Evolutionary conservation across 2,113 vertebrate species (phyloP), one percentile per base, ranked within the genome.

Genomic region (Halcyon senegalensis): DNA sequence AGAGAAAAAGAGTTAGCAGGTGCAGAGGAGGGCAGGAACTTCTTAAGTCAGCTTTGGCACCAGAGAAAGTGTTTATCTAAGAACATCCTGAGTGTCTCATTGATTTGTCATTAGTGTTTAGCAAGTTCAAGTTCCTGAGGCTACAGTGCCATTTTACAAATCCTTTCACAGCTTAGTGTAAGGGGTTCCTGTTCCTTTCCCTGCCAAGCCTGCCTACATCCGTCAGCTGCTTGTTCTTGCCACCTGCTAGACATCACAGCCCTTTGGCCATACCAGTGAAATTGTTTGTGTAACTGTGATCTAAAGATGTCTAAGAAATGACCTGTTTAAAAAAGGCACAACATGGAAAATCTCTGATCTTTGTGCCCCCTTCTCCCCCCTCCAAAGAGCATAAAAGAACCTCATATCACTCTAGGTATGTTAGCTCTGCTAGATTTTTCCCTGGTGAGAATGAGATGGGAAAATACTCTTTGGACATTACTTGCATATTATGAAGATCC

Each of bases 81-180:
- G 90, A 96, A 64, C 73, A 92, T 92, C 76, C 76, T 67, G 83
- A 94, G 60, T 70, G 50, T 79, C 35, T 94, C 51, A 89, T 67
- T 96, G 88, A 90, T 94, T 94, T 94, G 60, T 87, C 60, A 43
- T 84, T 84, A 92, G 56, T 0, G 2, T 84, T 95, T 59, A 90
- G 63, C 72, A 92, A 64, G 82, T 92, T 96, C 83, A 83, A 53
- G 89, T 84, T 95, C 83, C 83, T 84, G 83, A 95, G 79, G 46
- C 16, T 94, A 76, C 86, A 92, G 79, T 66, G 90, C 70, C 50
- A 92, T 86, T 95, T 95, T 90, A 58, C 50, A 96, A 92, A 92
- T 92, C 83, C n/a, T 94, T 95, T 96, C 92, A 92, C 31, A 90
- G 75, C 79, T 88, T 75, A 93, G 63, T 66, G 35, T 94, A 63